phyloP scores from a whole-genome alignment of 2,888 invertebrate species.

The Hartigia nigra region DNA sequence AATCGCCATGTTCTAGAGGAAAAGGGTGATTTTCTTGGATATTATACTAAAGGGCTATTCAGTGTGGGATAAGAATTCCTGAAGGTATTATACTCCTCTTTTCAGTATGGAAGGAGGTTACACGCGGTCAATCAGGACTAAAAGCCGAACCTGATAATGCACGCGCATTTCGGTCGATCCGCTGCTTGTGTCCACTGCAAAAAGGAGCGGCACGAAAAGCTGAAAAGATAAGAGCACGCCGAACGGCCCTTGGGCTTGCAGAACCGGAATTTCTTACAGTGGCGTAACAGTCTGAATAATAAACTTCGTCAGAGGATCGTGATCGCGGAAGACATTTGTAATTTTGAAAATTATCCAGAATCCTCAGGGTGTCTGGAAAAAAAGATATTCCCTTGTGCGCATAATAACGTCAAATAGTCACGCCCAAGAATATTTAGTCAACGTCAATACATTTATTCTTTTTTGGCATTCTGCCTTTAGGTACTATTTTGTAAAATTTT shows the following conservation, averaged over 20 bases:
- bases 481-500: not conserved
- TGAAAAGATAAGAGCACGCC: conserved; percentile 26
- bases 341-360: not conserved
- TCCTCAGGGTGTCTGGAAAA: not conserved
- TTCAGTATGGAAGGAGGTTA: not conserved
- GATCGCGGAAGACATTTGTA: not conserved
- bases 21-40: not conserved
- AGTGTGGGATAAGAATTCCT: not conserved
- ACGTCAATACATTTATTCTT: not conserved
- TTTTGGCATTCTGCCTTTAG: not conserved
- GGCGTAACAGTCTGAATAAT: conserved; percentile 54
- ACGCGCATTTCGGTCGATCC: conserved; percentile 32
- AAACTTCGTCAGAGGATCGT: conserved; percentile 10
- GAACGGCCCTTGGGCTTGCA: conserved; percentile 45
- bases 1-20: not conserved
- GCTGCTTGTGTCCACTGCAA: conserved; percentile 17
- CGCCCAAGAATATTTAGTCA: not conserved
- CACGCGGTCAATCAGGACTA: not conserved
- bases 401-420: not conserved
- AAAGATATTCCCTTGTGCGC: not conserved
- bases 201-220: conserved; percentile 20
- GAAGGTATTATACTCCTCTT: not conserved
- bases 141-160: conserved; percentile 36
- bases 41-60: not conserved
- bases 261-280: conserved; percentile 64